Evolutionary conservation across 2,888 invertebrate genomes (phyloP), one percentile per base, ranked within the genome.

Genomic region (Xylota segnis): DNA sequence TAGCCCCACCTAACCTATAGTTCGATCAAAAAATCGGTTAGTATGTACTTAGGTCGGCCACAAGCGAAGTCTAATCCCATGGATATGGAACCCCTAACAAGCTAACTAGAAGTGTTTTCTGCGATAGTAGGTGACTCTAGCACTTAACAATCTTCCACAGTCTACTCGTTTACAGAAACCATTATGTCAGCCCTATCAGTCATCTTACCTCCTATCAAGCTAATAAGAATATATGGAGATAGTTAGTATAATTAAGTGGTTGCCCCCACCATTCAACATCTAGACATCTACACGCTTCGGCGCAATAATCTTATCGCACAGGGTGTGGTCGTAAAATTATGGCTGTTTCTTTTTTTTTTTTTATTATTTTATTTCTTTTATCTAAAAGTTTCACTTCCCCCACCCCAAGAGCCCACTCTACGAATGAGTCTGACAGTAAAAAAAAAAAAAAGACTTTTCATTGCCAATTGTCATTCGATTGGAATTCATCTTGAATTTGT

Each of bases 401-500:
- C 86, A 81, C 86, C 63, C 59, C 37, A 75, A 47, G 29, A 50
- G n/a, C 40, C 10, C 9, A 5, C 45, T 63, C 32, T 16, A 14
- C 50, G 45, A 54, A 54, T 45, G 18, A 52, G 27, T 61, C 47
- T 40, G 9, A 23, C 47, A 61, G 63, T 54, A 52, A 43, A 45
- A 37, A 27, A 37, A 65, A 18, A 68, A 74, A 78, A 61, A 18
- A n/a, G n/a, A n/a, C n/a, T 70, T 63, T 76, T 76, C 52, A 72
- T 68, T 82, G 61, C 82, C 74, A 76, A 77, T 66, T 82, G 82
- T 82, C 82, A 72, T 70, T 76, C 72, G 50, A 77, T 82, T 86
- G 86, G 86, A 86, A 77, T 86, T 86, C 86, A 86, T 86, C 86
- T 86, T 86, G 86, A 82, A 86, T 86, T 86, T 72, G 34, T 61